Evolutionary conservation across 2,888 invertebrate species (phyloP).

Genomic region (Aphelenchoides bicaudatus): DNA sequence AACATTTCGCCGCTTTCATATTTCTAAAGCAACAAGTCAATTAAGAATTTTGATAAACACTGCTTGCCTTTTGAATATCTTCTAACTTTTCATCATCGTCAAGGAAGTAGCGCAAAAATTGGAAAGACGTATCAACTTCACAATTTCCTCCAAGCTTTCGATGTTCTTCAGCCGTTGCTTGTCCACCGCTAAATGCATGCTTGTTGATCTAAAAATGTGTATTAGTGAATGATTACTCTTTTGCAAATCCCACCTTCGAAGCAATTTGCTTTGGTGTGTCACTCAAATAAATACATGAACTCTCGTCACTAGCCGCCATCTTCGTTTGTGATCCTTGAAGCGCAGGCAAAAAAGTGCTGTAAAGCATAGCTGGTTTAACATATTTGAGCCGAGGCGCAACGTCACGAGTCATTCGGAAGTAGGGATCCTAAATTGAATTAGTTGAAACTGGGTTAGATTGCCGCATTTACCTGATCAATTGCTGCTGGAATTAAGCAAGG

Average conservation of each 20-base stretch:
- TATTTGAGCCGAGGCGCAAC: slow-evolving; percentile 86
- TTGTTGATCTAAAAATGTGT: slow-evolving; percentile 71
- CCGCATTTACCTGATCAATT: slow-evolving; percentile 77
- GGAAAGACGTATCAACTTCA: slow-evolving; percentile 88
- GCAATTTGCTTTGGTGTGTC: slow-evolving; percentile 92
- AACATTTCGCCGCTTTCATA: slow-evolving; percentile 83
- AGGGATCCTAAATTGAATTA: slow-evolving; percentile 73
- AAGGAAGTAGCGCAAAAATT: slow-evolving; percentile 87
- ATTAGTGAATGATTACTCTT: slow-evolving; percentile 13
- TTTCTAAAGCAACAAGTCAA: slow-evolving; percentile 65
- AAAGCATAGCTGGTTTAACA: slow-evolving; percentile 81
- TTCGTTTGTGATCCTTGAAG: slow-evolving; percentile 93
- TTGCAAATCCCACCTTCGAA: slow-evolving; percentile 72
- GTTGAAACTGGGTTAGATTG: slow-evolving; percentile 1
- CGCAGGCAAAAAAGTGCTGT: slow-evolving; percentile 80
- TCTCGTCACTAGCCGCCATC: slow-evolving; percentile 93
- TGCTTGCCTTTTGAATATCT: slow-evolving; percentile 68
- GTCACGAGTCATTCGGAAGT: slow-evolving; percentile 96
- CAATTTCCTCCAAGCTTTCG: slow-evolving; percentile 80
- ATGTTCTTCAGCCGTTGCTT: slow-evolving; percentile 87
- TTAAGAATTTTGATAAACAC: background rate
- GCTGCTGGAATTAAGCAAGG: slow-evolving; percentile 91
- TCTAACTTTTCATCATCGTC: slow-evolving; percentile 84
- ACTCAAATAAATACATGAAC: slow-evolving; percentile 87
- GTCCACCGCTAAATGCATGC: slow-evolving; percentile 96